Evolutionary conservation across 2,113 vertebrate genomes (phyloP).

Genomic region (Oreochromis spilurus): DNA sequence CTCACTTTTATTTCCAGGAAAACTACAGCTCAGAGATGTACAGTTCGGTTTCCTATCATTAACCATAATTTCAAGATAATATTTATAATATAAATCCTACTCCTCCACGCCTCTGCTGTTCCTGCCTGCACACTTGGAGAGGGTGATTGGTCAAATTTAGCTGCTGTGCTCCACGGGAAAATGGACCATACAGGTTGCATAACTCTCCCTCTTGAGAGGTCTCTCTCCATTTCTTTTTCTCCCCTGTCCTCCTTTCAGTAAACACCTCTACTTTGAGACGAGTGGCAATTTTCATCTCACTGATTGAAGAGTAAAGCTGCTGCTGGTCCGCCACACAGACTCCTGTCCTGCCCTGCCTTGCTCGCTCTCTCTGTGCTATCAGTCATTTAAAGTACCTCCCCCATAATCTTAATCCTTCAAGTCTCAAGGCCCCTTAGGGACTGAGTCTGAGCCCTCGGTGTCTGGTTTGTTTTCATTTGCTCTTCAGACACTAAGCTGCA

Average conservation of each 20-base stretch:
- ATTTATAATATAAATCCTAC: neutral
- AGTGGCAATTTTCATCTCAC: constrained; percentile 74
- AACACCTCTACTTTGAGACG: constrained; percentile 72
- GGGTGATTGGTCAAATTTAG: constrained; percentile 18
- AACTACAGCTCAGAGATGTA: constrained; percentile 15
- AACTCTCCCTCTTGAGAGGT: constrained; percentile 59
- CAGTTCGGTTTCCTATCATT: constrained; percentile 24
- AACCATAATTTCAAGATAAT: constrained; percentile 1
- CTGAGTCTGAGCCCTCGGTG: constrained; percentile 12
- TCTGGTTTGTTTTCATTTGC: constrained; percentile 34
- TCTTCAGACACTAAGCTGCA: neutral
- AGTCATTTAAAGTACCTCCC: constrained; percentile 66
- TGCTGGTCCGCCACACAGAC: constrained; percentile 73
- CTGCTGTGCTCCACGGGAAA: constrained; percentile 14
- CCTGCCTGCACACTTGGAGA: neutral
- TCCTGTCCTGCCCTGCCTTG: constrained; percentile 67
- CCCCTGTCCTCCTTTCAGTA: constrained; percentile 63
- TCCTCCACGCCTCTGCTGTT: constrained; percentile 9
- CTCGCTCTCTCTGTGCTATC: constrained; percentile 67
- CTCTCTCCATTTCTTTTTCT: constrained; percentile 43
- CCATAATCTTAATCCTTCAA: constrained; percentile 67
- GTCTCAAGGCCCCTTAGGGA: constrained; percentile 56
- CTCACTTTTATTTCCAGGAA: constrained; percentile 4
- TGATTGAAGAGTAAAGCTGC: constrained; percentile 74
- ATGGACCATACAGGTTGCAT: constrained; percentile 50